Base-by-base conservation (phyloP, 2,888 invertebrate species). In the Luperina testacea region DNA sequence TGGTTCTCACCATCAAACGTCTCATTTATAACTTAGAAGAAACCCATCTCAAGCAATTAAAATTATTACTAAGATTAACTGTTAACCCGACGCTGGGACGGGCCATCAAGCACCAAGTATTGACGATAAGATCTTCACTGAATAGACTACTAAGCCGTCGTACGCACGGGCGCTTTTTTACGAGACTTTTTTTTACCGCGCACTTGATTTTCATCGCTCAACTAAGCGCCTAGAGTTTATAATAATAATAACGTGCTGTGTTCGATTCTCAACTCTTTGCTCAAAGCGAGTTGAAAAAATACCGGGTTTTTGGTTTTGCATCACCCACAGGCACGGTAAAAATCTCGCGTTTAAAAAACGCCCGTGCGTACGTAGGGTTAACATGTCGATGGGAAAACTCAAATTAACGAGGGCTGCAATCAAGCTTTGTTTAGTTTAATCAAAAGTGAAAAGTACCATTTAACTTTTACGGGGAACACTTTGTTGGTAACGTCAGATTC, bases 371-470 rank as follows among this genome's bases (percentile, higher is more conserved):
- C 17, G 0, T 20, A 8, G 20, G 20, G n/a, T 7, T 95, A 94
- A 92, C 93, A 94, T 93, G 93, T 92, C 91, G 91, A 93, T 93
- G 92, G 90, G 88, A 91, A 90, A 91, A 90, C 92, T 93, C 88
- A 90, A 93, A 92, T 93, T 92, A 94, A 94, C 93, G 92, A 92
- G 91, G 80, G 79, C 85, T 84, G 85, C 91, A 92, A 93, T 94
- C 92, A 90, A 27, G 81, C 87, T 89, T 90, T 93, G 93, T 92
- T 93, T 92, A 92, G 93, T 94, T 94, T 92, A 95, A 94, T 94
- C 93, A 92, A 92, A 93, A 94, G 91, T 92, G 91, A 92, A 93
- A 94, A 93, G 92, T 91, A 88, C 90, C 91, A 93, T 94, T 94
- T 93, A 93, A 94, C 93, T 94, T 93, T 93, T 90, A 91, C 92